phyloP scores from a whole-genome alignment of 2,113 vertebrate species.

The Zosterops lateralis region DNA sequence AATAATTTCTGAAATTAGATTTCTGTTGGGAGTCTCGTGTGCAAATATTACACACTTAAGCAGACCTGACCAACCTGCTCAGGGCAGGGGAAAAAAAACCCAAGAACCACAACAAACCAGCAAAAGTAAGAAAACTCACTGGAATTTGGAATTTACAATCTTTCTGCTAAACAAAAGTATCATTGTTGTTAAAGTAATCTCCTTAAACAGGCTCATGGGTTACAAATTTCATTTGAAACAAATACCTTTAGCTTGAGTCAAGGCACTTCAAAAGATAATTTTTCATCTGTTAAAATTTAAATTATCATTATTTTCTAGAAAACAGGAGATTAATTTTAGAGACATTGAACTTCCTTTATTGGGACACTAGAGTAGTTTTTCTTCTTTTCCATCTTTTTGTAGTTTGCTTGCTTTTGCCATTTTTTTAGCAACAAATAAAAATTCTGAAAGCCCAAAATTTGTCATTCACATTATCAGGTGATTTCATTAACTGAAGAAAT shows the following conservation, averaged over 20 bases:
- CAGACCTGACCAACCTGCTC: not conserved
- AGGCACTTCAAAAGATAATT: not conserved
- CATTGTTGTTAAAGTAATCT: not conserved
- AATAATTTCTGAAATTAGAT: not conserved
- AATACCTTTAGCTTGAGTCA: not conserved
- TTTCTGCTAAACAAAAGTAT: not conserved
- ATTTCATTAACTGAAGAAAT: not conserved
- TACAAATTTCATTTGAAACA: not conserved
- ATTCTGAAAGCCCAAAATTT: not conserved
- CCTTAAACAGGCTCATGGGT: not conserved
- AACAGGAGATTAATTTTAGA: not conserved
- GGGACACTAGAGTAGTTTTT: not conserved
- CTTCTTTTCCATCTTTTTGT: not conserved
- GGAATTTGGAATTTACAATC: not conserved
- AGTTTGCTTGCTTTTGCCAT: not conserved
- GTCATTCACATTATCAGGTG: not conserved
- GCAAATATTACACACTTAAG: not conserved
- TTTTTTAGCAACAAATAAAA: not conserved
- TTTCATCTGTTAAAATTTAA: not conserved
- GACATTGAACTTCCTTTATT: not conserved
- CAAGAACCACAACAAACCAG: not conserved
- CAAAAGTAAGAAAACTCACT: not conserved
- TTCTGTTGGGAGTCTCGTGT: not conserved
- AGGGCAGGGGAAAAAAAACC: rapidly evolving
- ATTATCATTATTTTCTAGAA: not conserved